A percentile compares a stretch with the other conserved stretches of the same genome.
These are phyloP conservation scores for Pristis pectinata DNA, from an alignment of 2,797 vertebrate genomes.

Conservation along the genomic window DNA sequence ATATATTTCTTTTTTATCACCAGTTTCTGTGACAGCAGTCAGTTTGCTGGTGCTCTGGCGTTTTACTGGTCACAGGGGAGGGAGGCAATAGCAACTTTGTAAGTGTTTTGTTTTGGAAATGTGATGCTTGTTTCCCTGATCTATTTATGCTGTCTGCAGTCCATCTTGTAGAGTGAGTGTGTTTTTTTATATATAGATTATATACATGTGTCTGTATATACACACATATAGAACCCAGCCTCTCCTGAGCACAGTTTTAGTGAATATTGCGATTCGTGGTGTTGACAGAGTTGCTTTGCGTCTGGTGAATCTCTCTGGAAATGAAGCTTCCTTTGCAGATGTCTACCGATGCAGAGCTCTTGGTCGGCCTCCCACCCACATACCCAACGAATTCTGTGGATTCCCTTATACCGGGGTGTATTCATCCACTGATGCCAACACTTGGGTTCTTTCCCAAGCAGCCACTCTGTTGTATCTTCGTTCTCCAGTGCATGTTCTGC, in stretches of 20 bases:
- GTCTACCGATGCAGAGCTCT: not conserved
- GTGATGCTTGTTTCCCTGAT: conserved; percentile 23
- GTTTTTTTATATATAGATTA: conserved; percentile 28
- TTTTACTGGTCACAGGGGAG: conserved; percentile 24
- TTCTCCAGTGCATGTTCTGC: not conserved
- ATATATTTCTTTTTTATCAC: not conserved
- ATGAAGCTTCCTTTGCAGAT: not conserved
- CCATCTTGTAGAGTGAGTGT: conserved; percentile 28
- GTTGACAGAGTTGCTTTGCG: not conserved
- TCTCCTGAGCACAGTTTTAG: not conserved
- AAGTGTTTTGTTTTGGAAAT: conserved; percentile 28
- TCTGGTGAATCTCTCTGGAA: not conserved
- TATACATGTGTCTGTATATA: conserved; percentile 31
- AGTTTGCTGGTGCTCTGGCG: conserved; percentile 1
- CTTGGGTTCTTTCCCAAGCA: not conserved
- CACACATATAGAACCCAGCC: conserved; percentile 9
- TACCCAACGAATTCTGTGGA: not conserved
- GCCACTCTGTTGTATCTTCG: not conserved
- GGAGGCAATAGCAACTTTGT: not conserved
- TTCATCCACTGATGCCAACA: not conserved
- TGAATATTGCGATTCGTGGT: not conserved
- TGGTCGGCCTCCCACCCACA: not conserved
- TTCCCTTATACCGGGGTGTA: not conserved
- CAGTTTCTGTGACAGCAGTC: conserved; percentile 20
- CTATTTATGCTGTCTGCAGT: conserved; percentile 34